Evolutionary conservation across 30 jellyfish, hydroid and myxozoan species (phyloP).

Genomic region (Morbakka virulenta): DNA sequence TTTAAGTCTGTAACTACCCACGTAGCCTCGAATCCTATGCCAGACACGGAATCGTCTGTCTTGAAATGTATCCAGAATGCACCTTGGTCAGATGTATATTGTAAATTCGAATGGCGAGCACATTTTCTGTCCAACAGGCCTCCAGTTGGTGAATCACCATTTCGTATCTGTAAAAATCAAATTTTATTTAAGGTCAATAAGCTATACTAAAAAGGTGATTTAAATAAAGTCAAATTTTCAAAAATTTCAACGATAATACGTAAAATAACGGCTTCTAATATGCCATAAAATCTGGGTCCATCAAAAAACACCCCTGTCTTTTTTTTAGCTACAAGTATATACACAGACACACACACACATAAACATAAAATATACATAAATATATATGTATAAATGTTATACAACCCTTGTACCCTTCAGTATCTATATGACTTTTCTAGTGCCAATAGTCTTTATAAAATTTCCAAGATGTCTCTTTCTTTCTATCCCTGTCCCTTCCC

Average conservation of each 20-base stretch:
- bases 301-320: no score
- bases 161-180: slow-evolving; percentile 5
- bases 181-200: not conserved
- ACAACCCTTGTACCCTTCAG: no score
- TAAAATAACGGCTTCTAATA: not conserved
- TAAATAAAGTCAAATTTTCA: slow-evolving; percentile 59
- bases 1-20: not conserved
- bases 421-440: no score
- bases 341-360: no score
- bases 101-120: not conserved
- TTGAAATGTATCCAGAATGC: slow-evolving; percentile 15
- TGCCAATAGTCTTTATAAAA: no score
- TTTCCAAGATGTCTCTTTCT: no score
- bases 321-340: no score
- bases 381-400: no score
- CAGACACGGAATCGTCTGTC: slow-evolving; percentile 14
- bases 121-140: slow-evolving; percentile 8
- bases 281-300: not conserved
- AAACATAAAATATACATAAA: no score
- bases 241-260: slow-evolving; percentile 49
- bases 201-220: no score
- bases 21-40: slow-evolving; percentile 38
- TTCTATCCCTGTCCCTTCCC: no score
- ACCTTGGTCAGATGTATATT: slow-evolving; percentile 2
- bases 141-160: slow-evolving; percentile 11